These are phyloP conservation scores for Thamnophis elegans DNA, from an alignment of 2,797 vertebrate genomes.

Conservation along the genomic window DNA sequence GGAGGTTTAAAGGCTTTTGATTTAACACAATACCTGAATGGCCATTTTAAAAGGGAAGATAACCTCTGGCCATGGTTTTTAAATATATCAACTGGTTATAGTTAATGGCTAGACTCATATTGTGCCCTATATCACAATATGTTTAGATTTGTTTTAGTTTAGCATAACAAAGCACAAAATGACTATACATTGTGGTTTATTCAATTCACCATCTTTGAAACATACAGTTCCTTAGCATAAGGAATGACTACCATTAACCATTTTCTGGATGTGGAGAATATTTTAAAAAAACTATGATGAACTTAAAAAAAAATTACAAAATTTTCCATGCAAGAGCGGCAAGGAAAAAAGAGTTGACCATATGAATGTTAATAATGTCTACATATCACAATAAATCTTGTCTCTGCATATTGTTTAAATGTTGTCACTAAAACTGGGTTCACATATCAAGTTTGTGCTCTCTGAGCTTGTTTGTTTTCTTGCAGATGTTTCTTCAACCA, in stretches of 20 bases:
- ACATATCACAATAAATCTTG: not conserved
- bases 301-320: not conserved
- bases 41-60: not conserved
- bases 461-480: not conserved
- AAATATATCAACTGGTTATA: not conserved
- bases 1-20: not conserved
- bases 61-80: not conserved
- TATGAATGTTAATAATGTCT: not conserved
- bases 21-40: not conserved
- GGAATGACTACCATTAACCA: not conserved
- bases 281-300: not conserved
- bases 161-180: not conserved
- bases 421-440: not conserved
- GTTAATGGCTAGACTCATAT: not conserved
- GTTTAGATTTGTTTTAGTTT: not conserved
- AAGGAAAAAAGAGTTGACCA: not conserved
- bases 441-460: not conserved
- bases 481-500: not conserved
- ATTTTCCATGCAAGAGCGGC: not conserved
- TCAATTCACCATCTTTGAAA: not conserved
- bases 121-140: not conserved
- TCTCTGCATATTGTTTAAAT: not conserved
- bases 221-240: not conserved
- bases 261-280: not conserved
- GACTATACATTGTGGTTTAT: not conserved